Evolutionary conservation across 2,888 invertebrate genomes (phyloP), one percentile per base, ranked within the genome.

Genomic region (Priocnemis perturbator): DNA sequence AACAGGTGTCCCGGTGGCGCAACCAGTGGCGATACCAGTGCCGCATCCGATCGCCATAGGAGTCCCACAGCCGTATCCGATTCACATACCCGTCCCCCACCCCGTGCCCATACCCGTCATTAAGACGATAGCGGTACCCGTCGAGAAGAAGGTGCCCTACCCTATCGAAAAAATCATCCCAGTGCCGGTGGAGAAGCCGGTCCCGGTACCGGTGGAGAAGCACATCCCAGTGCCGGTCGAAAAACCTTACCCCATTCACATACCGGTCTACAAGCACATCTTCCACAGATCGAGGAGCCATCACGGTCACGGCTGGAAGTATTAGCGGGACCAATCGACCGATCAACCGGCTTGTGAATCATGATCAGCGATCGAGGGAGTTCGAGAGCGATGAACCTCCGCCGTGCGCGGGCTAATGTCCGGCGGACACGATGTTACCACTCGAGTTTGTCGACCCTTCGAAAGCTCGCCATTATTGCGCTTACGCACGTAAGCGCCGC

Each of bases 111-210:
- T 94, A 5, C 94, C 94, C 0, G 91, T 94, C 1, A 90, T 94
- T 52, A 94, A 92, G 83, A 93, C 94, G 76, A 91, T 94, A 0
- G 91, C 92, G 0, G 90, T 94, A 52, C 93, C 94, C 0, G 91
- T 94, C 0, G 94, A 93, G 81, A 94, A 93, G 83, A 93, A 92
- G 26, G 93, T 94, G 9, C 94, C 94, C 0, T 93, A 93, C 83
- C 93, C 93, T 0, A 92, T 94, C 0, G 93, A 93, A 80, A 94
- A 92, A 85, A 89, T 90, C 2, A 92, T 94, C 0, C 93, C 93
- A 14, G 92, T 93, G 52, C 93, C 93, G 0, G 92, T 92, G 60
- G 91, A 93, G 71, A 94, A 93, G 81, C 92, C 92, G 4, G 92
- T 93, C 3, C 94, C 94, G 11, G 93, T 94, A 50, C 91, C 92